Evolutionary conservation across 2,113 vertebrate genomes (phyloP).

Genomic region (Rhineura floridana): DNA sequence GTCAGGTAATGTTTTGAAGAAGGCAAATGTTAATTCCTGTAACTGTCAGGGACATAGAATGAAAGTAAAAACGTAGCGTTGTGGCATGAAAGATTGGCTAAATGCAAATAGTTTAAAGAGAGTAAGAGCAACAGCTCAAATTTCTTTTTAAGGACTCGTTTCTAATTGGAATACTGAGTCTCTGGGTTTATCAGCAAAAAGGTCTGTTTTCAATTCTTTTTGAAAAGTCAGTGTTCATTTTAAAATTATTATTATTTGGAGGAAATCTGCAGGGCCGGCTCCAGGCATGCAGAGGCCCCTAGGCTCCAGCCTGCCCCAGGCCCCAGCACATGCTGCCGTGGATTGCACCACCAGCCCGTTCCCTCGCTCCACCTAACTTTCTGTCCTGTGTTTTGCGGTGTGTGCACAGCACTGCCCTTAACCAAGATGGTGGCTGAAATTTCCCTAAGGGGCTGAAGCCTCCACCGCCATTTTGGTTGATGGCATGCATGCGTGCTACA

Average conservation of each 20-base stretch:
- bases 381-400: too few species aligned
- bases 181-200: not conserved
- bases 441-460: too few species aligned
- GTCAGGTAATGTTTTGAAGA: not conserved
- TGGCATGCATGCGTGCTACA: too few species aligned
- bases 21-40: slow-evolving; percentile 29
- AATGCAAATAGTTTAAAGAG: not conserved
- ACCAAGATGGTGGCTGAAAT: too few species aligned
- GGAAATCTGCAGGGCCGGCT: too few species aligned
- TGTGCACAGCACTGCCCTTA: too few species aligned
- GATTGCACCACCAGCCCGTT: too few species aligned
- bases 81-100: slow-evolving; percentile 1
- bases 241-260: not conserved
- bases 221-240: not conserved
- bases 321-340: too few species aligned
- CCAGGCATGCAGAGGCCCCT: too few species aligned
- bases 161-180: not conserved
- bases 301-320: too few species aligned
- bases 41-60: not conserved
- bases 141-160: slow-evolving; percentile 3
- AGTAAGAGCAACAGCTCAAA: not conserved
- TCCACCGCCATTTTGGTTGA: too few species aligned
- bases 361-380: too few species aligned
- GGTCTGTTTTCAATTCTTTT: not conserved
- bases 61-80: not conserved